Percentiles rank a stretch among this genome's conserved stretches.
Evolutionary conservation across 2,797 vertebrate species (phyloP).

Genomic region (Galagoides demidoff): DNA sequence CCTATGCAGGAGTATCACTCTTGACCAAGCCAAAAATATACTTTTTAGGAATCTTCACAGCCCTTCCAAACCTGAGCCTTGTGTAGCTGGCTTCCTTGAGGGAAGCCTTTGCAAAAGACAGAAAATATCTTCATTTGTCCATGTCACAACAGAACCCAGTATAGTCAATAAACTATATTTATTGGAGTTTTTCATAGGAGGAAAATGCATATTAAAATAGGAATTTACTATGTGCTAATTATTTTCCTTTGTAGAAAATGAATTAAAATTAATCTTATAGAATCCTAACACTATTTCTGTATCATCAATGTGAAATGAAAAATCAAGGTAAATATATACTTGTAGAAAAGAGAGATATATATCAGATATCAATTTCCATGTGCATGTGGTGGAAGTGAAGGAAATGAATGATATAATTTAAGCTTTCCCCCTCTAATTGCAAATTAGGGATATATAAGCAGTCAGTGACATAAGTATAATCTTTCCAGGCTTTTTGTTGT

Average conservation of each 20-base stretch:
- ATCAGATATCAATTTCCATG: not conserved
- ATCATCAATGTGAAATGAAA: not conserved
- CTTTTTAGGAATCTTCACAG: not conserved
- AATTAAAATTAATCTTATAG: not conserved
- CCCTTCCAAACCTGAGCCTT: not conserved
- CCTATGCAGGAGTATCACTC: not conserved
- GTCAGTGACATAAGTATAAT: not conserved
- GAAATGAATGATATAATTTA: not conserved
- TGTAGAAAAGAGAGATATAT: not conserved
- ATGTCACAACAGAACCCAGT: not conserved
- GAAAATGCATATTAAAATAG: not conserved
- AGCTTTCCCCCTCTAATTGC: not conserved
- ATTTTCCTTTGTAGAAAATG: not conserved
- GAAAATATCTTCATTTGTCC: not conserved
- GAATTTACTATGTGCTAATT: not conserved
- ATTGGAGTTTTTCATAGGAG: not conserved
- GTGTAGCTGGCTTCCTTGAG: not conserved
- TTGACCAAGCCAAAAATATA: not conserved
- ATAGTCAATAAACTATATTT: not conserved
- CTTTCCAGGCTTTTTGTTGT: not conserved
- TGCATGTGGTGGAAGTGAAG: not conserved
- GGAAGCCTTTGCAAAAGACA: not conserved
- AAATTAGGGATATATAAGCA: not conserved
- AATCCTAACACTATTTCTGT: not conserved
- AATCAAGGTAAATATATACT: not conserved